Conservation (phyloP, 1,140 invertebrate genomes). For the Bicyclus anynana region DNA sequence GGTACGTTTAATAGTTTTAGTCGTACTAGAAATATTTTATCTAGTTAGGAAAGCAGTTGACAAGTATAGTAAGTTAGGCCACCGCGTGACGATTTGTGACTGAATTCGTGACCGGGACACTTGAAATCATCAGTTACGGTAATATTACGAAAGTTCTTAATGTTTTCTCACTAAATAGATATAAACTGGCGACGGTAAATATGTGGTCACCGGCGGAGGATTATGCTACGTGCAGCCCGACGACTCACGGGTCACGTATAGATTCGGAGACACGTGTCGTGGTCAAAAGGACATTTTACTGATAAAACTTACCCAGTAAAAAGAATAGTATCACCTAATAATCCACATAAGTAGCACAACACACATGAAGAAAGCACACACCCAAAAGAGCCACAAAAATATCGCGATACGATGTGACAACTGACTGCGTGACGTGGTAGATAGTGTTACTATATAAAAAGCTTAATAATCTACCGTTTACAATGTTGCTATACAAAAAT, state of each 20-base stretch:
- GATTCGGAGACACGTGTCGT: not conserved
- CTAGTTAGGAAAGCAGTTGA: slow-evolving; percentile 33
- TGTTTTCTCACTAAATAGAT: slow-evolving; percentile 48
- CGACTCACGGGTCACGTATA: slow-evolving; percentile 5
- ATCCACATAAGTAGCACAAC: slow-evolving; percentile 77
- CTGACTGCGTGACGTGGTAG: slow-evolving; percentile 73
- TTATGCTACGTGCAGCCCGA: slow-evolving; percentile 2
- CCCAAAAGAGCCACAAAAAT: slow-evolving; percentile 75
- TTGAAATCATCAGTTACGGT: slow-evolving; percentile 10
- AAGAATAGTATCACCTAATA: slow-evolving; percentile 74
- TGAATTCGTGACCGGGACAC: slow-evolving; percentile 22
- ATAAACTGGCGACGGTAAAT: slow-evolving; percentile 47
- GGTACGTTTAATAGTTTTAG: slow-evolving; percentile 17
- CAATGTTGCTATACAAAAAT: not conserved
- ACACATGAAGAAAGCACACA: slow-evolving; percentile 76
- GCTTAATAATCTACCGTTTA: not conserved
- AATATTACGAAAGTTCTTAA: slow-evolving; percentile 11
- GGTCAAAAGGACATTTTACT: not conserved
- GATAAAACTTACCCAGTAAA: slow-evolving; percentile 64
- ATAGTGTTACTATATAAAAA: slow-evolving; percentile 40
- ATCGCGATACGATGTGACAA: slow-evolving; percentile 73
- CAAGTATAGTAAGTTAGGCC: slow-evolving; percentile 11
- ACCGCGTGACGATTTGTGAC: slow-evolving; percentile 51
- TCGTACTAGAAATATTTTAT: slow-evolving; percentile 26
- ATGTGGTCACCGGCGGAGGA: slow-evolving; percentile 51